Evolutionary conservation across 2,113 vertebrate species (phyloP), one percentile per base, ranked within the genome.

Genomic region (Hippocampus mohnikei): DNA sequence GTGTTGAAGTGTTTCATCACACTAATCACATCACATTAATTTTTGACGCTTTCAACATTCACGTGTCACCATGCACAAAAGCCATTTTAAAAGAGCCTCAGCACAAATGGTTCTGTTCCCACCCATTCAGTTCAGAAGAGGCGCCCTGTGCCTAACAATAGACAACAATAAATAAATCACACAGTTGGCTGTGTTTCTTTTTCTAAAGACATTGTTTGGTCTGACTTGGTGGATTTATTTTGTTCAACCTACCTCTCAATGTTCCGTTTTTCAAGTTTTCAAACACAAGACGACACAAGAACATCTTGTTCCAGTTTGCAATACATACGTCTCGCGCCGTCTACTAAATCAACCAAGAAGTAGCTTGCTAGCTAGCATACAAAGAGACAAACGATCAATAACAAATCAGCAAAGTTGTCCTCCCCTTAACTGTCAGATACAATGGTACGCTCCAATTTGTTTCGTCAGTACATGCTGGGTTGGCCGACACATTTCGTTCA

Each of bases 21-120:
- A n/a, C 2, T 15, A n/a, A 10, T 55, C n/a, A 55, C 10, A 23
- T n/a, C n/a, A n/a, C 21, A 55, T 9, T 55, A 7, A n/a, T 55
- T 55, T 55, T 55, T n/a, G 52, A 55, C 52, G n/a, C 46, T 55
- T 55, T 55, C 9, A n/a, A 55, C 52, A 55, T n/a, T 55, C 52
- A 11, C 46, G 1, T 50, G 46, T 18, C 46, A 50, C 6, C 46
- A 16, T 20, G 16, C 15, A 55, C 52, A 55, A 55, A 55, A 55
- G 52, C 21, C n/a, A 21, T n/a, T 55, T n/a, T 55, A 9, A 23
- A 33, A 23, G 3, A n/a, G 21, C 8, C 8, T 21, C 52, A 55
- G 21, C 21, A 23, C 52, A n/a, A 55, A 55, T 55, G 52, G 21
- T 23, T 55, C 52, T 55, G 21, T 55, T 55, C 52, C 9, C 21